These are phyloP conservation scores for Hydroisotoma schaefferi DNA, from an alignment of 2,888 invertebrate species.

Conservation along the genomic window DNA sequence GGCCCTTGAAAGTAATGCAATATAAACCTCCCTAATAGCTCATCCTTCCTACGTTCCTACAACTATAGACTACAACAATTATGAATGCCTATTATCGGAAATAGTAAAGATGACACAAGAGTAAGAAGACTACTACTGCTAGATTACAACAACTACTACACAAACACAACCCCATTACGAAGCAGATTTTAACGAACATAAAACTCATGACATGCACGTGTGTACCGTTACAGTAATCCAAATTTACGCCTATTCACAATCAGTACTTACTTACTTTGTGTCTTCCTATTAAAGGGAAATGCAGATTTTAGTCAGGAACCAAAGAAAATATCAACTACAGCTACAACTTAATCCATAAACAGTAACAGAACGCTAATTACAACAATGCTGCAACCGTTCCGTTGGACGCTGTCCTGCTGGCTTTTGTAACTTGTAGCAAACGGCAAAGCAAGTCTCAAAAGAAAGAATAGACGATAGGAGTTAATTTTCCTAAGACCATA, in stretches of 20 bases:
- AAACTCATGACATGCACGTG: constrained; percentile 4
- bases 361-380: no score
- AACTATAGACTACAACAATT: neutral
- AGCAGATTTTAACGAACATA: neutral
- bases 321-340: neutral
- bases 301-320: neutral
- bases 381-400: no score
- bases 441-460: no score
- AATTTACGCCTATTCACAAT: constrained; percentile 8
- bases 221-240: constrained; percentile 3
- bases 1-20: neutral
- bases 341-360: no score
- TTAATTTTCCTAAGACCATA: constrained; percentile 15
- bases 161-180: no score
- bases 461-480: constrained; percentile 1
- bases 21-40: neutral
- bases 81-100: no score
- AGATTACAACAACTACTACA: no score
- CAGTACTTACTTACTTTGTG: neutral
- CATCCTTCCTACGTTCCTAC: neutral
- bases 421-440: no score
- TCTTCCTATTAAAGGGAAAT: constrained; percentile 15
- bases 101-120: no score
- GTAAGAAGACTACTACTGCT: no score
- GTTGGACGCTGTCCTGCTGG: no score